phyloP scores from a whole-genome alignment of 2,888 invertebrate genomes.

The Periphyllus acericola region DNA sequence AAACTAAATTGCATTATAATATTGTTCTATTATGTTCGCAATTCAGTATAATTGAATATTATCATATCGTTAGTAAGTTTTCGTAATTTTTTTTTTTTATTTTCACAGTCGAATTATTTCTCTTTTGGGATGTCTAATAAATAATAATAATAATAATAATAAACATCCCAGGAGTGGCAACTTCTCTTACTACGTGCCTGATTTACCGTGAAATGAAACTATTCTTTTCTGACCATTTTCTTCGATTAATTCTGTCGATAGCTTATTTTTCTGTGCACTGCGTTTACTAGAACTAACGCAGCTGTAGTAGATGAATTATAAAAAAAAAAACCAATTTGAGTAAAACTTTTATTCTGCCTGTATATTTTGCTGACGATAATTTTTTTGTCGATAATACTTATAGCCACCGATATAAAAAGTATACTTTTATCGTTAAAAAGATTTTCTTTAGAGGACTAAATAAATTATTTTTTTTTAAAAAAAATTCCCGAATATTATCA shows the following conservation, averaged over 20 bases:
- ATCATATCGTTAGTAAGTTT: conserved; percentile 6
- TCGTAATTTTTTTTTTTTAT: conserved; percentile 1
- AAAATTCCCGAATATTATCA: background rate
- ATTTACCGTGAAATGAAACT: conserved; percentile 39
- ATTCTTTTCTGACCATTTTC: background rate
- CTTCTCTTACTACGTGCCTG: conserved; percentile 2
- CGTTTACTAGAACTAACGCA: background rate
- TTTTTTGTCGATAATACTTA: background rate
- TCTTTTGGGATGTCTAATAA: conserved; percentile 34
- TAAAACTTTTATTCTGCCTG: background rate
- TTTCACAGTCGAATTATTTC: conserved; percentile 22
- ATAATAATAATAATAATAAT: conserved; percentile 55
- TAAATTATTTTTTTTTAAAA: background rate
- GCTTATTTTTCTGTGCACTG: background rate
- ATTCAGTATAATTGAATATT: no score
- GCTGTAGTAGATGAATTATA: background rate
- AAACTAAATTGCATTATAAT: no score
- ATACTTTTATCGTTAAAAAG: background rate
- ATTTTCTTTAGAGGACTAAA: background rate
- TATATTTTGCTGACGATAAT: background rate
- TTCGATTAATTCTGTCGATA: background rate
- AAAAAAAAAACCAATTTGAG: background rate
- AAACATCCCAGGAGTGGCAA: conserved; percentile 20
- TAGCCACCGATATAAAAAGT: background rate
- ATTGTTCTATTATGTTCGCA: no score